Evolutionary conservation across 2,888 invertebrate species (phyloP), one percentile per base, ranked within the genome.

Genomic region (Caradrina kadenii): DNA sequence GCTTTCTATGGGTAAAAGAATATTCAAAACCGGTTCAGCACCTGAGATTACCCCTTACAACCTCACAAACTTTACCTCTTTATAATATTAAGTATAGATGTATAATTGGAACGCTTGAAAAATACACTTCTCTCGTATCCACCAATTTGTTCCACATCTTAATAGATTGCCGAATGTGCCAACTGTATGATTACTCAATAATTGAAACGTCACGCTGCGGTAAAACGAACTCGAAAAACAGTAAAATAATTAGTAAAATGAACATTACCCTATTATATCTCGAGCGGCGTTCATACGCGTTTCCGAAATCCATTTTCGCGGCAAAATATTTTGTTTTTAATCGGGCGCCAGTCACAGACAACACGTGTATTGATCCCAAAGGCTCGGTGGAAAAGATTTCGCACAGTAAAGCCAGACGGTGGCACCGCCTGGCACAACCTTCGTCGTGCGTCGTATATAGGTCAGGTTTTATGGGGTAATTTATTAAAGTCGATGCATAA

Each of bases 191-290:
- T 49, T 53, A 58, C 17, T 69, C 31, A 42, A 11, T 8, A 31
- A 21, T 31, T 61, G 19, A 70, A 49, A 54, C 35, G 22, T 54
- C 50, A 68, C 76, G 17, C 22, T 71, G 76, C 50, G 55, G 21
- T 55, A 55, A 21, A 50, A 60, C 53, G 15, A 53, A 45, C 17
- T 31, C 26, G 13, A 10, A 19, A 3, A 48, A 7, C 39, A 19
- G 5, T 19, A 17, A 5, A 53, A 45, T 21, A 17, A 63, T n/a
- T 49, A 45, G 26, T 64, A 6, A 59, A 63, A 64, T n/a, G 52
- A 52, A 63, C 58, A 52, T 80, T 94, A 97, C 97, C 93, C 96
- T 92, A 84, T 97, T 97, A 84, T 97, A 97, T 89, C 97, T 92
- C 70, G 97, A 96, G 66, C 97, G 91, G 83, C 96, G 92, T 86